A percentile compares a stretch with the other conserved stretches of the same genome.
Conservation (phyloP, 2,113 vertebrate genomes). For the Mastomys coucha region DNA sequence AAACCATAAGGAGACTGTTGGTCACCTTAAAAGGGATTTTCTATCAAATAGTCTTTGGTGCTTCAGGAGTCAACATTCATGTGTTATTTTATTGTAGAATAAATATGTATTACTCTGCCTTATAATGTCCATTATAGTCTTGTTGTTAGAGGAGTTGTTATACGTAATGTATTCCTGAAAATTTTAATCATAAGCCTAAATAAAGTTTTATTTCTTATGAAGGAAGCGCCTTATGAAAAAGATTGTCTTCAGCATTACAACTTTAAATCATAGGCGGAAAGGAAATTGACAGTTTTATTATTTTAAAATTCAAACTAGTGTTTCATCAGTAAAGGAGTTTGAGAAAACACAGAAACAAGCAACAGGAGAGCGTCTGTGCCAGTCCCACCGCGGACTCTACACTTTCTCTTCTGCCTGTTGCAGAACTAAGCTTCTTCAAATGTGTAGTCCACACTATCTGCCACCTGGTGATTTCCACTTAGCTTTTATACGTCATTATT, state of each 20-base stretch:
- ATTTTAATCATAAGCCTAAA: neutral
- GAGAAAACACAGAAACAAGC: neutral
- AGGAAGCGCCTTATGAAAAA: neutral
- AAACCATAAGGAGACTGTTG: neutral
- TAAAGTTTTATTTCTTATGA: neutral
- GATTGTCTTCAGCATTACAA: neutral
- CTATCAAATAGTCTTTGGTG: too few relatives aligned
- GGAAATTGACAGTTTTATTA: neutral
- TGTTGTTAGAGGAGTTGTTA: neutral
- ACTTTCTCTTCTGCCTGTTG: neutral
- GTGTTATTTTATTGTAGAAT: neutral
- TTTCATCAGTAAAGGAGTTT: neutral
- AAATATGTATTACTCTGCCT: neutral
- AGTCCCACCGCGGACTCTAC: neutral
- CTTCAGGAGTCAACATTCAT: neutral
- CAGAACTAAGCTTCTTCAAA: neutral
- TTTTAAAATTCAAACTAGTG: neutral
- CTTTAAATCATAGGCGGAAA: neutral
- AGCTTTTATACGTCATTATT: neutral
- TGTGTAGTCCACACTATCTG: neutral
- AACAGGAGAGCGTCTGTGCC: neutral
- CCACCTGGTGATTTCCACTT: neutral
- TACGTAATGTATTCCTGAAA: neutral
- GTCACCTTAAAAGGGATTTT: neutral
- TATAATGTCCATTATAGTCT: neutral